Evolutionary conservation across 1,140 invertebrate species (phyloP).

Genomic region (Yoshiicerus persimilis): DNA sequence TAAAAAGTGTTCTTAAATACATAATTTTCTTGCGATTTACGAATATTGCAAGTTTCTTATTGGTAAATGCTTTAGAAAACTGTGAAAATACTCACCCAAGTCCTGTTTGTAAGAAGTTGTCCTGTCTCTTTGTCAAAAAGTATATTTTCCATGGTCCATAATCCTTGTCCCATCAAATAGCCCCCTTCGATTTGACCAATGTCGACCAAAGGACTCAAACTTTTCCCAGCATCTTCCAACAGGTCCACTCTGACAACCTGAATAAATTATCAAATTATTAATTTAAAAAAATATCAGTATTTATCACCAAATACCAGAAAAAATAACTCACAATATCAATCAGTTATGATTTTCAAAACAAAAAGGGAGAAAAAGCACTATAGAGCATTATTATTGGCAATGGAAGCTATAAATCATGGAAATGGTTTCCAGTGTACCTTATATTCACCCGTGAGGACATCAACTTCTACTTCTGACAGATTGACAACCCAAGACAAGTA

Average conservation of each 20-base stretch:
- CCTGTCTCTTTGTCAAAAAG: conserved; percentile 38
- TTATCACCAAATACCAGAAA: too few relatives aligned
- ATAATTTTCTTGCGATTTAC: neutral
- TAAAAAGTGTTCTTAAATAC: neutral
- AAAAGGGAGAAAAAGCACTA: neutral
- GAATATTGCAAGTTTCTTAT: neutral
- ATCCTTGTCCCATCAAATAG: conserved; percentile 83
- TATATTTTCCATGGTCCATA: conserved; percentile 63
- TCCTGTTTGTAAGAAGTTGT: conserved; percentile 30
- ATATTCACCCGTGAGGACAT: conserved; percentile 68
- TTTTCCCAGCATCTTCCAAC: conserved; percentile 73
- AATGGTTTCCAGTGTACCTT: conserved; percentile 56
- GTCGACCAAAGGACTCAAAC: conserved; percentile 67
- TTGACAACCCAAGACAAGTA: conserved; percentile 66
- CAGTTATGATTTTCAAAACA: neutral
- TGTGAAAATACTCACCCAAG: conserved; percentile 26
- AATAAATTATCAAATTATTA: neutral
- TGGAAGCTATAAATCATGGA: neutral
- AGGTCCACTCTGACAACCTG: conserved; percentile 66
- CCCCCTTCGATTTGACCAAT: conserved; percentile 78
- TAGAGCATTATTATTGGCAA: neutral
- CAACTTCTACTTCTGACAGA: conserved; percentile 69
- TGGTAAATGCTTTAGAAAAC: neutral
- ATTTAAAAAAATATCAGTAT: neutral
- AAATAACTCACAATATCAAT: too few relatives aligned